phyloP scores from a whole-genome alignment of 2,888 invertebrate genomes.

The Phytoseiulus persimilis region DNA sequence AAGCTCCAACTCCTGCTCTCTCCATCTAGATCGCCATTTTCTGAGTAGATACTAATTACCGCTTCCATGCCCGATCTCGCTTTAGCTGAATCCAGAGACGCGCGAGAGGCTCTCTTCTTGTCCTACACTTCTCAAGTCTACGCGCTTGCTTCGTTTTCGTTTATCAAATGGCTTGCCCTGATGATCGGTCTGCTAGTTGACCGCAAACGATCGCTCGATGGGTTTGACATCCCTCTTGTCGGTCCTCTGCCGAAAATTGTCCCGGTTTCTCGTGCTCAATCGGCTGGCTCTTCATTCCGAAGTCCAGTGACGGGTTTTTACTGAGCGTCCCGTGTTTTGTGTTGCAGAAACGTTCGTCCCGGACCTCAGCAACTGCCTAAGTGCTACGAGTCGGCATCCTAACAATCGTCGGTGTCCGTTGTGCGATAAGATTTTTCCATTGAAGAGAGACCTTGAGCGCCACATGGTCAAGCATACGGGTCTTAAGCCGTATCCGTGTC shows the following conservation, averaged over 20 bases:
- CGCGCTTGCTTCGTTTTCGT: neutral
- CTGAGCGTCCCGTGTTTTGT: neutral
- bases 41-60: too few species aligned
- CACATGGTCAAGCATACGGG: constrained; percentile 37
- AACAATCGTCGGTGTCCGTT: constrained; percentile 28
- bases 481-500: constrained; percentile 29
- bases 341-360: constrained; percentile 5
- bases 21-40: too few species aligned
- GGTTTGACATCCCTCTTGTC: neutral
- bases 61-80: too few species aligned
- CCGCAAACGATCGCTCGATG: neutral
- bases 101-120: too few species aligned
- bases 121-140: too few species aligned
- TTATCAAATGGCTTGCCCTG: neutral
- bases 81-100: too few species aligned
- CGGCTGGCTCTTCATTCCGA: neutral
- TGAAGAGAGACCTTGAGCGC: constrained; percentile 34
- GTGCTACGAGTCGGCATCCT: constrained; percentile 18
- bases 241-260: neutral
- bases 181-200: neutral
- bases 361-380: neutral
- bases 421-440: constrained; percentile 23
- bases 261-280: neutral
- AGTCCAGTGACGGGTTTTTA: neutral
- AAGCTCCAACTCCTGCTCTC: too few species aligned